Base-by-base conservation (phyloP, 53 echinoderm and acorn worm species). In the Zoroaster sp. region DNA sequence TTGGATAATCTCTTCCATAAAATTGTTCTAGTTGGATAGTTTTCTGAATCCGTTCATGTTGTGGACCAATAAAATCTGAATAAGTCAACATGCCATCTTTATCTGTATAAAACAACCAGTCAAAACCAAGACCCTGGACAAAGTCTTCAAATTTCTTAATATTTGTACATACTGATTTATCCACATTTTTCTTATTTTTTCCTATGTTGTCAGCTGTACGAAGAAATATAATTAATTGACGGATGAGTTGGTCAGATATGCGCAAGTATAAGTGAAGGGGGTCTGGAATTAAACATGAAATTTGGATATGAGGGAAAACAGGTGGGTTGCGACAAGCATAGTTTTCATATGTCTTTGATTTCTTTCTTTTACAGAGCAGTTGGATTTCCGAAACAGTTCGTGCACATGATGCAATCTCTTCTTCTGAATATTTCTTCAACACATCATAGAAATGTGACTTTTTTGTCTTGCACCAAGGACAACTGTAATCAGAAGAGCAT, bases 221-320 rank as follows among this genome's bases (percentile, higher is more conserved):
- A 53, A 90, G 69, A 52, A 83, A 83, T 54, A 75, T 21, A 83
- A 90, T 63, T 8, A 90, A 66, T 51, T 90, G 46, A 40, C 83
- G 73, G 15, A 90, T 75, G 36, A 90, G 76, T 47, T 90, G 86
- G 59, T 90, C 91, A 43, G 83, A 90, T 40, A 90, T 83, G 1
- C 90, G 40, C 10, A 90, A 72, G 39, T 52, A 90, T 63, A 90
- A 82, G 66, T 90, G 73, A 71, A 83, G 83, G 28, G 83, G 71
- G 65, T 90, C 90, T 49, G 72, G 72, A 45, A 90, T 81, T 28
- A 78, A 35, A 54, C 39, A 53, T 52, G 68, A 46, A 35, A 73
- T n/a, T 73, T 74, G 66, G 23, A 65, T 74, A 45, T 73, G 66
- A 15, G 83, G 90, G 67, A 90, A 74, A 40, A 83, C 46, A 3